These are phyloP conservation scores for Clusia tigrina DNA, from an alignment of 2,888 invertebrate species.

Conservation along the genomic window DNA sequence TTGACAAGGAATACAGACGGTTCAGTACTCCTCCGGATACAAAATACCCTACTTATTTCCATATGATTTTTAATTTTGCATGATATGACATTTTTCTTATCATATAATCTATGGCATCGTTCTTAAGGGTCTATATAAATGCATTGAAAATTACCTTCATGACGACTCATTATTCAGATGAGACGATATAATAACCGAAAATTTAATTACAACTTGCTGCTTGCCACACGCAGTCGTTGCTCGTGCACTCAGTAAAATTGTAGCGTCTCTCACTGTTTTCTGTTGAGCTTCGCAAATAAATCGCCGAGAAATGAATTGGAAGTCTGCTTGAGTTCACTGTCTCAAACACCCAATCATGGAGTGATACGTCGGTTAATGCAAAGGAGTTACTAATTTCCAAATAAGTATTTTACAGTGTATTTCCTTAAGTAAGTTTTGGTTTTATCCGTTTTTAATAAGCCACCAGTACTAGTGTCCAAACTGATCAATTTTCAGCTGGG, in stretches of 20 bases:
- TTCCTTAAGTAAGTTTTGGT: no score
- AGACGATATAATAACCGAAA: slow-evolving; percentile 15
- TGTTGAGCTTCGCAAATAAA: background rate
- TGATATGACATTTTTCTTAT: background rate
- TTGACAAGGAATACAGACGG: no score
- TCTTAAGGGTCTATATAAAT: no score
- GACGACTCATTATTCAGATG: slow-evolving; percentile 83
- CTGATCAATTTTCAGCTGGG: no score
- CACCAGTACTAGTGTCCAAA: no score
- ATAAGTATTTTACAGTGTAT: no score
- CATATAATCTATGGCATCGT: no score
- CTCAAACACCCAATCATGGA: no score
- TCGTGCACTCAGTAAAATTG: background rate
- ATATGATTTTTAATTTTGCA: no score
- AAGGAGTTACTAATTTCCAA: background rate
- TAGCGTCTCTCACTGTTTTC: background rate
- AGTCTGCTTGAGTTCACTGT: background rate
- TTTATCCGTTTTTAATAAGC: no score
- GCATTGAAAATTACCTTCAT: slow-evolving; percentile 78
- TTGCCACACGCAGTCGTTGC: background rate
- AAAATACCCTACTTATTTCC: background rate
- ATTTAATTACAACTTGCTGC: slow-evolving; percentile 1
- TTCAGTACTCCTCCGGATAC: no score
- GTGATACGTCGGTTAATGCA: background rate
- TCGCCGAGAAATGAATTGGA: background rate